Evolutionary conservation across 2,888 invertebrate species (phyloP).

Genomic region (Ichneumoninae sp.): DNA sequence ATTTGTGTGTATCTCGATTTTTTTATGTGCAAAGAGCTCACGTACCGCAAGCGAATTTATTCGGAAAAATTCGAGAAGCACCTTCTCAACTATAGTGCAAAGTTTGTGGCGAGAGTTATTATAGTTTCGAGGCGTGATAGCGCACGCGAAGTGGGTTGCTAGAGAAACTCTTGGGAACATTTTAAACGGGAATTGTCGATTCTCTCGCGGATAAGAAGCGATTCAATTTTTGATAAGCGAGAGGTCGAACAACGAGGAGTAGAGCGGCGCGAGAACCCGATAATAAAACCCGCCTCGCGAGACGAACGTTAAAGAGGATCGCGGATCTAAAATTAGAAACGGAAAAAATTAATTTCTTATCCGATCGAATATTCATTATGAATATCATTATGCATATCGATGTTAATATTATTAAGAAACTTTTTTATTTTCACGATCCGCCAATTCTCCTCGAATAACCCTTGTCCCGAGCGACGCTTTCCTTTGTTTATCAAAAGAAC

Average conservation of each 20-base stretch:
- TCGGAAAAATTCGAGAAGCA: slow-evolving; percentile 18
- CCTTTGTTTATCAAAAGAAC: too few relatives aligned
- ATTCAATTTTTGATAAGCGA: slow-evolving; percentile 21
- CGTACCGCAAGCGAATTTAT: slow-evolving; percentile 1
- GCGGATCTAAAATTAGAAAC: not conserved
- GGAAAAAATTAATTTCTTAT: not conserved
- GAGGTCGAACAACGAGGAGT: slow-evolving; percentile 21
- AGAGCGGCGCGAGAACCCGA: slow-evolving; percentile 1
- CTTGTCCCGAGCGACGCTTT: not conserved
- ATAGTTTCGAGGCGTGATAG: slow-evolving; percentile 4
- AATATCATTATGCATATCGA: slow-evolving; percentile 3
- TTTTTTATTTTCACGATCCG: slow-evolving; percentile 7
- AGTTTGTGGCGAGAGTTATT: slow-evolving; percentile 10
- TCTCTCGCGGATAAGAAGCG: slow-evolving; percentile 10
- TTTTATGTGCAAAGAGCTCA: slow-evolving; percentile 5
- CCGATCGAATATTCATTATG: not conserved
- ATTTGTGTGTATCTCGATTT: not conserved
- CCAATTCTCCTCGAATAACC: not conserved
- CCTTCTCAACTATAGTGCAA: not conserved
- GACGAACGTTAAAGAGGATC: not conserved
- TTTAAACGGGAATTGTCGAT: not conserved
- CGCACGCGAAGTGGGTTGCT: not conserved
- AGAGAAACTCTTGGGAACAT: slow-evolving; percentile 9
- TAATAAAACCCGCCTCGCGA: not conserved
- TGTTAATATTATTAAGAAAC: not conserved